Conservation (phyloP, 35 echinoderm and acorn worm species). For the Ophioderma brevispina region DNA sequence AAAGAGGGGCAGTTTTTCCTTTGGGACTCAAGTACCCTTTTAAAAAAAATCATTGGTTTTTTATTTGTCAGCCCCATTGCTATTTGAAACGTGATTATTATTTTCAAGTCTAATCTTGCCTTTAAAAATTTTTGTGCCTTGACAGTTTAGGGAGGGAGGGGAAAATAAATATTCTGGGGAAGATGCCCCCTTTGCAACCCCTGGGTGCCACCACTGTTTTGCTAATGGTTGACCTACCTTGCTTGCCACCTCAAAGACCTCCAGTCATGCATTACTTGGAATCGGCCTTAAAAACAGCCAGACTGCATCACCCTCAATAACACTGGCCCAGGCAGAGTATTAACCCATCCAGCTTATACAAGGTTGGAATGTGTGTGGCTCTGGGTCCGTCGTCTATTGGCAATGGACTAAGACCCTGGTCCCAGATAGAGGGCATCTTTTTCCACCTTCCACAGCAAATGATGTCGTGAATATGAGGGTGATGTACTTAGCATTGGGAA, state of each 20-base stretch:
- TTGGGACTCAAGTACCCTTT: too few species aligned
- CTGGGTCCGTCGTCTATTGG: not conserved
- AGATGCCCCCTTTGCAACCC: not conserved
- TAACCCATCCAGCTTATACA: slow-evolving; percentile 34
- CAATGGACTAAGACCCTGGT: slow-evolving; percentile 16
- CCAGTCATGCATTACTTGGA: not conserved
- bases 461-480: not conserved
- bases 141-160: too few species aligned
- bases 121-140: too few species aligned
- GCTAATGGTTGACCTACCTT: not conserved
- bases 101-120: too few species aligned
- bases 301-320: slow-evolving; percentile 12
- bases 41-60: too few species aligned
- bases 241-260: not conserved
- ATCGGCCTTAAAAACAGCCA: slow-evolving; percentile 30
- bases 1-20: too few species aligned
- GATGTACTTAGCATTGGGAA: slow-evolving; percentile 27
- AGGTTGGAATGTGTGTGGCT: not conserved
- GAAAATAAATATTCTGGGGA: not conserved
- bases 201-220: not conserved
- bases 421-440: slow-evolving; percentile 34
- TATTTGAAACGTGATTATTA: too few species aligned
- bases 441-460: slow-evolving; percentile 7
- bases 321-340: not conserved
- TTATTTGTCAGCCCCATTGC: too few species aligned